phyloP scores from a whole-genome alignment of 2,113 vertebrate genomes.

The Otis tarda region DNA sequence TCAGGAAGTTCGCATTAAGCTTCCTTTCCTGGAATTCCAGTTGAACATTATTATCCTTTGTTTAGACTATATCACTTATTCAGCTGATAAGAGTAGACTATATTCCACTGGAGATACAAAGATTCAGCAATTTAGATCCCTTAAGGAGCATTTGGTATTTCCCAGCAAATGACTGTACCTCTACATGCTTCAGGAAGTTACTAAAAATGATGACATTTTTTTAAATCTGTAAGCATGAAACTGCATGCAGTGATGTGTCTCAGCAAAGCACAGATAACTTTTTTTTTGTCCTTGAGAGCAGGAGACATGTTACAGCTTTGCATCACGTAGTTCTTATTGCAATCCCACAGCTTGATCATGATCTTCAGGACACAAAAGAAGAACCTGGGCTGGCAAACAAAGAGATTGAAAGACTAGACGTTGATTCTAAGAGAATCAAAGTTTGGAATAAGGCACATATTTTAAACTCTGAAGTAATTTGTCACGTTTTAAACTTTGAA shows the following conservation, averaged over 20 bases:
- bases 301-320: not conserved
- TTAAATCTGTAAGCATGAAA: not conserved
- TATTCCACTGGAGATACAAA: not conserved
- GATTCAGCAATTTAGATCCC: not conserved
- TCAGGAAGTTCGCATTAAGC: conserved; percentile 55
- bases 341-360: not conserved
- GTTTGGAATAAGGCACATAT: not conserved
- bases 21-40: conserved; percentile 70
- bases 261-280: not conserved
- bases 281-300: not conserved
- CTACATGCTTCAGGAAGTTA: not conserved
- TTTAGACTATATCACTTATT: conserved; percentile 56
- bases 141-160: not conserved
- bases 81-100: conserved; percentile 22
- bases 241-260: not conserved
- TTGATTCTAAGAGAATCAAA: not conserved
- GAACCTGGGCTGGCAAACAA: not conserved
- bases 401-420: not conserved
- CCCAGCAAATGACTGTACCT: not conserved
- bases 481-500: not conserved
- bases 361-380: not conserved
- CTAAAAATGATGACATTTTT: not conserved
- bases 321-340: not conserved
- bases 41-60: conserved; percentile 61
- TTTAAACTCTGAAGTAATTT: not conserved